These are phyloP conservation scores for Procapra przewalskii DNA, from an alignment of 2,113 vertebrate species.

Conservation along the genomic window DNA sequence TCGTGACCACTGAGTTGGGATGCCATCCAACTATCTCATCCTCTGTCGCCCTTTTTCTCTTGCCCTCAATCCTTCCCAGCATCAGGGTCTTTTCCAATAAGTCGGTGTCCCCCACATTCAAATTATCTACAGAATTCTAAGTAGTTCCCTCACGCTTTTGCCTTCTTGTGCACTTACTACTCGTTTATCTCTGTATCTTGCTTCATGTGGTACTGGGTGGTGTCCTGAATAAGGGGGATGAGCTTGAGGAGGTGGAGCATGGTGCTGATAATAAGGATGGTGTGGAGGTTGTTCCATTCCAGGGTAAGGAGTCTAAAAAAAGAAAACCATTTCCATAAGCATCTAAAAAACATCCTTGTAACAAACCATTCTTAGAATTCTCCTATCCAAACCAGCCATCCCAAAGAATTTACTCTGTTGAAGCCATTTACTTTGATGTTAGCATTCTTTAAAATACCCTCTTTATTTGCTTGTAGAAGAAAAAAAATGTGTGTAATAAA, in stretches of 20 bases:
- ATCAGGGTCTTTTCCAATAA: background rate
- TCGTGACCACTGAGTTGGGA: background rate
- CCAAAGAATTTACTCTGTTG: background rate
- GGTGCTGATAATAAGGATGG: constrained; percentile 93
- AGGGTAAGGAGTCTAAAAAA: constrained; percentile 89
- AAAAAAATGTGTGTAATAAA: background rate
- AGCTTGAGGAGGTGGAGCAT: constrained; percentile 92
- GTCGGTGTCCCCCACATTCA: background rate
- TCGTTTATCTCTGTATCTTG: constrained; percentile 91
- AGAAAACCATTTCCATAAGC: constrained; percentile 44
- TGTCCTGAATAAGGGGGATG: constrained; percentile 92
- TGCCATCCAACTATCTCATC: background rate
- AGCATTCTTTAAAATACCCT: background rate
- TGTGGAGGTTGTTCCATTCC: constrained; percentile 93
- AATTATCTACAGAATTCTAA: constrained; percentile 38
- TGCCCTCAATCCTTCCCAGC: background rate
- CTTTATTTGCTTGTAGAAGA: background rate
- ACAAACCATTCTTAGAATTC: background rate
- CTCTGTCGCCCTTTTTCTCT: background rate
- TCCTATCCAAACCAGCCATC: background rate
- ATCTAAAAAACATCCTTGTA: background rate
- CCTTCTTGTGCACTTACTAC: constrained; percentile 82
- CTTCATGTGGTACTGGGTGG: constrained; percentile 91
- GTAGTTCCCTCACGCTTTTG: background rate
- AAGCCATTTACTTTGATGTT: background rate